A percentile compares a stretch with the other conserved stretches of the same genome.
phyloP scores from a whole-genome alignment of 2,888 invertebrate species.

The Tenthredo notha region DNA sequence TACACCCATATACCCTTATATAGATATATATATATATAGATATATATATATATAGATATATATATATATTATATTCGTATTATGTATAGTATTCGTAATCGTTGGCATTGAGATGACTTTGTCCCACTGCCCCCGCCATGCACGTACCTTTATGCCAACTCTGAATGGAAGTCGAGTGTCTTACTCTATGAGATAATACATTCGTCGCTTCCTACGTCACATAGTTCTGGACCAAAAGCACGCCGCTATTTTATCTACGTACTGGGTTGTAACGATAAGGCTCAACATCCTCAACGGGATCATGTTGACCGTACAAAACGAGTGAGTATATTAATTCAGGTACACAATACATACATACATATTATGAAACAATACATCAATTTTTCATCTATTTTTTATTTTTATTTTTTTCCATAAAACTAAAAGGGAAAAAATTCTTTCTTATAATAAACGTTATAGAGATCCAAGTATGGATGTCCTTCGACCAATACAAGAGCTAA shows the following conservation, averaged over 20 bases:
- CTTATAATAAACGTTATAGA: not conserved
- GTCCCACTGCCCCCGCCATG: slow-evolving; percentile 66
- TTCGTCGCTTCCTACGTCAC: slow-evolving; percentile 61
- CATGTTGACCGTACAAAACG: slow-evolving; percentile 71
- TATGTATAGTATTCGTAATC: slow-evolving; percentile 62
- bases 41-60: not conserved
- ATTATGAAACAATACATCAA: not conserved
- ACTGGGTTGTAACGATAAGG: slow-evolving; percentile 62
- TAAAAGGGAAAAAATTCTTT: not conserved
- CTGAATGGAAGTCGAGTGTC: slow-evolving; percentile 70
- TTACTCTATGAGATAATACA: slow-evolving; percentile 73
- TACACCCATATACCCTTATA: not conserved
- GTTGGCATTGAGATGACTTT: slow-evolving; percentile 70
- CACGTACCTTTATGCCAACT: slow-evolving; percentile 68
- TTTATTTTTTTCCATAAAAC: too few relatives aligned
- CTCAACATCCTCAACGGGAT: slow-evolving; percentile 61
- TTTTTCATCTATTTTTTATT: too few relatives aligned
- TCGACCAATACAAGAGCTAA: not conserved
- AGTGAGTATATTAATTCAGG: slow-evolving; percentile 63
- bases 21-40: not conserved
- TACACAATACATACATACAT: not conserved
- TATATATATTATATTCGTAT: slow-evolving; percentile 25
- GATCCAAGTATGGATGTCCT: not conserved
- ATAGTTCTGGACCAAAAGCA: slow-evolving; percentile 64
- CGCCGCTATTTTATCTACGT: slow-evolving; percentile 64